These are phyloP conservation scores for Pipistrellus nathusii DNA, from an alignment of 2,797 vertebrate genomes.

Conservation along the genomic window DNA sequence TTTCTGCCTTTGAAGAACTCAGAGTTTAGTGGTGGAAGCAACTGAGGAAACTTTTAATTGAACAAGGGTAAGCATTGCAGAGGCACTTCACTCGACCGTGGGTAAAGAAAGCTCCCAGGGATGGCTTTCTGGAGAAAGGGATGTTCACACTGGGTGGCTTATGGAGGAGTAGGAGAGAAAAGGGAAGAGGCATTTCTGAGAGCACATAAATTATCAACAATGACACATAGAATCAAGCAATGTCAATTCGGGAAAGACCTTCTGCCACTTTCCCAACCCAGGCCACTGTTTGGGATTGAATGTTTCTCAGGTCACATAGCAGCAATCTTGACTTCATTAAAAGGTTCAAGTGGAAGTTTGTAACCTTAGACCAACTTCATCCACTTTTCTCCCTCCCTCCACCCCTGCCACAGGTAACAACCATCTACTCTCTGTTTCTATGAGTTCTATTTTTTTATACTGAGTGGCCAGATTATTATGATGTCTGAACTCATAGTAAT, in stretches of 20 bases:
- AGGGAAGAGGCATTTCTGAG: not conserved
- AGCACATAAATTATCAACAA: not conserved
- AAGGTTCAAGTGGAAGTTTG: not conserved
- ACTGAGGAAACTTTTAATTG: not conserved
- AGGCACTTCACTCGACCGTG: fast-evolving
- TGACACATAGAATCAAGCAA: not conserved
- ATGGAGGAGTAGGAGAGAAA: fast-evolving
- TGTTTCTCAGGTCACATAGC: not conserved
- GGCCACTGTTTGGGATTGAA: not conserved
- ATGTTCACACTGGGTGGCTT: not conserved
- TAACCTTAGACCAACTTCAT: not conserved
- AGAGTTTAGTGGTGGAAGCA: not conserved
- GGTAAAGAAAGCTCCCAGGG: not conserved
- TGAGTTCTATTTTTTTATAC: not conserved
- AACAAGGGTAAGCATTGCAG: not conserved
- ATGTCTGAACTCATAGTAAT: too few relatives aligned
- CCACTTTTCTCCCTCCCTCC: not conserved
- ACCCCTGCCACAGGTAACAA: not conserved
- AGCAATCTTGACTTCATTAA: not conserved
- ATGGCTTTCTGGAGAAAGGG: not conserved
- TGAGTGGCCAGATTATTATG: too few relatives aligned
- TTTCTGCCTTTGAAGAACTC: not conserved
- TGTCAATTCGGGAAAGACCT: not conserved
- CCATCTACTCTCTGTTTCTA: not conserved
- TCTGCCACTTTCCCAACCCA: not conserved